Evolutionary conservation across 2,888 invertebrate species (phyloP).

Genomic region (Ptilodon capucinus): DNA sequence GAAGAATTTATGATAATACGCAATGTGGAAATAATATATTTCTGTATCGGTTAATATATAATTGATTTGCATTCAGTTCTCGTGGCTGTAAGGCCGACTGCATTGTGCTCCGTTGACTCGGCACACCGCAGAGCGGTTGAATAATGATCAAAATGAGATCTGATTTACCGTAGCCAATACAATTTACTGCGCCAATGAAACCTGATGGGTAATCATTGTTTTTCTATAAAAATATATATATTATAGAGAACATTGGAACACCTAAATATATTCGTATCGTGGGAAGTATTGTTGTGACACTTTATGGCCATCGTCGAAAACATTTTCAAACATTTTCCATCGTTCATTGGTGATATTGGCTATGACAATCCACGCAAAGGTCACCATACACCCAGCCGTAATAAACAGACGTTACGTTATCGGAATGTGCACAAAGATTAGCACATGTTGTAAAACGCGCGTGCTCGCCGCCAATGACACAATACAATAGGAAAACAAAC

Average conservation of each 20-base stretch:
- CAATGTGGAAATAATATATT: constrained; percentile 3
- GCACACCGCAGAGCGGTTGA: constrained; percentile 11
- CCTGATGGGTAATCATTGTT: no score
- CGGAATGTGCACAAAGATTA: constrained; percentile 28
- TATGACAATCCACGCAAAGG: constrained; percentile 17
- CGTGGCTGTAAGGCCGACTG: constrained; percentile 18
- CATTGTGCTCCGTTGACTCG: constrained; percentile 18
- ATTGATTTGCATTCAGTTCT: constrained; percentile 13
- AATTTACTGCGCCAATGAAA: no score
- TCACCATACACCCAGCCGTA: constrained; percentile 15
- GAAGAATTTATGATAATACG: background rate
- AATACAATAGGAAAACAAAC: background rate
- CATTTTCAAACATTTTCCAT: background rate
- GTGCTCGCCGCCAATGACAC: background rate
- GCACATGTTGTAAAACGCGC: constrained; percentile 17
- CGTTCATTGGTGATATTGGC: constrained; percentile 15
- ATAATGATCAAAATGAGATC: constrained; percentile 26
- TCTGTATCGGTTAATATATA: constrained; percentile 8
- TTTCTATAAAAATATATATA: no score
- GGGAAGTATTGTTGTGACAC: background rate
- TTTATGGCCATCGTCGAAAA: no score
- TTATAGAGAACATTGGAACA: no score
- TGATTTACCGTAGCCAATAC: constrained; percentile 23
- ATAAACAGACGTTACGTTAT: constrained; percentile 24
- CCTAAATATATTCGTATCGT: background rate